Evolutionary conservation across 2,888 invertebrate genomes (phyloP).

Genomic region (Macroteleia sp.): DNA sequence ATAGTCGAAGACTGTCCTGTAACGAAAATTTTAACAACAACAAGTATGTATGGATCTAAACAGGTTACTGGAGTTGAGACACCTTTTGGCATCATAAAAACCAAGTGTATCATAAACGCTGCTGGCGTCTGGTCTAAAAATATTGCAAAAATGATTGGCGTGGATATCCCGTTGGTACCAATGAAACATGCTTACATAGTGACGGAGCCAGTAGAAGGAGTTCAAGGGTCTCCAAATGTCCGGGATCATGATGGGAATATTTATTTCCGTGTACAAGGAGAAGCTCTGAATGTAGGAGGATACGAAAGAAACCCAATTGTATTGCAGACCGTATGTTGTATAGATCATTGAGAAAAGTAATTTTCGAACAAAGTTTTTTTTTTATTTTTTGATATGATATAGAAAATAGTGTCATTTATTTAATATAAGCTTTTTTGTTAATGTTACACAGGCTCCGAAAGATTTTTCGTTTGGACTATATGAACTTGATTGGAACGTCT

Average conservation of each 20-base stretch:
- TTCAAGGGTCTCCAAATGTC: conserved; percentile 91
- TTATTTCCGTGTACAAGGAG: conserved; percentile 93
- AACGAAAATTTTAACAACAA: conserved; percentile 88
- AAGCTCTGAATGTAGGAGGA: conserved; percentile 93
- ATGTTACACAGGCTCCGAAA: conserved; percentile 87
- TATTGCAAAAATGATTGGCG: conserved; percentile 88
- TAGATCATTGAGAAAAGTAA: too few species aligned
- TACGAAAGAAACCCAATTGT: conserved; percentile 94
- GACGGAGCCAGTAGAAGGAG: conserved; percentile 90
- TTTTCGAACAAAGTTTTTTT: background rate
- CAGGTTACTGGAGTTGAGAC: conserved; percentile 92
- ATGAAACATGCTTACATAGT: conserved; percentile 96
- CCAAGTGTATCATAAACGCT: conserved; percentile 91
- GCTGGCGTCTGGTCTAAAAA: conserved; percentile 93
- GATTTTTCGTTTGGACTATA: conserved; percentile 93
- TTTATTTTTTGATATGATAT: too few species aligned
- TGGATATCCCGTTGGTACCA: conserved; percentile 90
- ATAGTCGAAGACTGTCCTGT: conserved; percentile 91
- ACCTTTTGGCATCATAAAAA: conserved; percentile 89
- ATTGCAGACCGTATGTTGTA: conserved; percentile 87
- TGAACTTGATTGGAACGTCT: conserved; percentile 94
- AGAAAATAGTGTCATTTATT: too few species aligned
- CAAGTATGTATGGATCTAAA: conserved; percentile 87
- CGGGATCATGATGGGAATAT: conserved; percentile 93
- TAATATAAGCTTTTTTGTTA: too few species aligned